phyloP scores from a whole-genome alignment of 1,140 invertebrate species.

The Aphelinus atriplicis region DNA sequence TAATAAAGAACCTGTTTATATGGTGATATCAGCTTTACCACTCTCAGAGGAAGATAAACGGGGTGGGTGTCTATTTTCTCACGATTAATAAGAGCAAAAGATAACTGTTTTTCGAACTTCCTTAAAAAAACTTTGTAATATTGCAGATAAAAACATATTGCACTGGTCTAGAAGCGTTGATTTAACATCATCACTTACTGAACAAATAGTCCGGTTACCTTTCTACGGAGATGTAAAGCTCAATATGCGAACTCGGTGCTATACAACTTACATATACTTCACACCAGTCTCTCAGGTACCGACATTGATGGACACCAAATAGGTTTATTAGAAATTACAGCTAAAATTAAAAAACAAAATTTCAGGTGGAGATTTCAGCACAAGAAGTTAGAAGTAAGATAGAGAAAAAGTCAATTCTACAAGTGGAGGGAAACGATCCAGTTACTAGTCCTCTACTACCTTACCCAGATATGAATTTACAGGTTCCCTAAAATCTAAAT shows the following conservation, averaged over 20 bases:
- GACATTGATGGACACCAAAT: too few relatives aligned
- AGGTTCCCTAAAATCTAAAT: neutral
- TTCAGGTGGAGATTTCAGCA: constrained; percentile 74
- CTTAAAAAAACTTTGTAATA: constrained; percentile 10
- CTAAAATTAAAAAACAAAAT: too few relatives aligned
- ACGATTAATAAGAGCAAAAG: too few relatives aligned
- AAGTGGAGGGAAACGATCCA: neutral
- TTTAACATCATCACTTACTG: constrained; percentile 53
- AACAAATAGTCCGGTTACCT: constrained; percentile 76
- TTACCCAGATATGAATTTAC: constrained; percentile 13
- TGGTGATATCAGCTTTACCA: constrained; percentile 51
- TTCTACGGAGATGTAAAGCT: constrained; percentile 77
- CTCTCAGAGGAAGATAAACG: constrained; percentile 25
- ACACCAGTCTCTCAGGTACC: constrained; percentile 71
- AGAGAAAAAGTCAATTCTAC: constrained; percentile 25
- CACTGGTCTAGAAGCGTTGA: constrained; percentile 58
- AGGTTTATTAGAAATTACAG: too few relatives aligned
- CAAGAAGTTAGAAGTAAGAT: constrained; percentile 72
- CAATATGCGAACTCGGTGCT: constrained; percentile 68
- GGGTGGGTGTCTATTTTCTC: too few relatives aligned
- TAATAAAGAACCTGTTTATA: constrained; percentile 34
- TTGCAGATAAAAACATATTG: constrained; percentile 45
- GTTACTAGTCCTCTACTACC: neutral
- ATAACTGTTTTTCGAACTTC: too few relatives aligned
- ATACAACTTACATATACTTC: constrained; percentile 69